Evolutionary conservation across 1,140 invertebrate genomes (phyloP), one percentile per base, ranked within the genome.

Genomic region (Popillia japonica): DNA sequence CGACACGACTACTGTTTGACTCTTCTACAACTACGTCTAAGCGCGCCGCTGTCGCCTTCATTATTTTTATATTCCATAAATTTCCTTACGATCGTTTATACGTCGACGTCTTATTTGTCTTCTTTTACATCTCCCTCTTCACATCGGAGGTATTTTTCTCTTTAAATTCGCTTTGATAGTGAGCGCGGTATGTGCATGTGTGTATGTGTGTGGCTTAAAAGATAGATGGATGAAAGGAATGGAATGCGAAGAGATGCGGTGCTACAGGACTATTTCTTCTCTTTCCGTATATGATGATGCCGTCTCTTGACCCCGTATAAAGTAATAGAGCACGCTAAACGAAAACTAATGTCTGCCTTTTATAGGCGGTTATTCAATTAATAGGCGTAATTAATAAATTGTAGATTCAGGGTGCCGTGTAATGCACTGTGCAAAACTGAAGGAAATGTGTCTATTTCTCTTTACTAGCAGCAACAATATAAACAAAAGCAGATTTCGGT

Each of bases 1-100:
- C 14, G 48, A n/a, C n/a, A 17, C 14, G 48, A 34, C 27, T 34
- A 34, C 27, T 14, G 11, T 17, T 55, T 17, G 61, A 68, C 27
- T 11, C 20, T 14, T 3, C n/a, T n/a, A 17, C 10, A 2, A 10
- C 61, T 17, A 27, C 61, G 61, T 68, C 20, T 68, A 27, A 68
- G 27, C 61, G 61, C 22, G 61, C 22, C 17, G 61, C 61, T 68
- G 17, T 68, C 61, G 61, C 61, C 61, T 68, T 68, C 61, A 27
- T 68, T 68, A 68, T 22, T 68, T 68, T 68, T 68, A 68, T 68
- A 68, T 68, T 68, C 17, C 61, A 68, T 68, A 68, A 68, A 34
- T 68, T 68, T 22, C 61, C 61, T 17, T 68, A 17, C 7, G 22
- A 68, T 68, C 44, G 44, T 48, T 48, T 48, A 17, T 48, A 48